phyloP scores from a whole-genome alignment of 2,797 vertebrate species.

The Emydoidea blandingii region DNA sequence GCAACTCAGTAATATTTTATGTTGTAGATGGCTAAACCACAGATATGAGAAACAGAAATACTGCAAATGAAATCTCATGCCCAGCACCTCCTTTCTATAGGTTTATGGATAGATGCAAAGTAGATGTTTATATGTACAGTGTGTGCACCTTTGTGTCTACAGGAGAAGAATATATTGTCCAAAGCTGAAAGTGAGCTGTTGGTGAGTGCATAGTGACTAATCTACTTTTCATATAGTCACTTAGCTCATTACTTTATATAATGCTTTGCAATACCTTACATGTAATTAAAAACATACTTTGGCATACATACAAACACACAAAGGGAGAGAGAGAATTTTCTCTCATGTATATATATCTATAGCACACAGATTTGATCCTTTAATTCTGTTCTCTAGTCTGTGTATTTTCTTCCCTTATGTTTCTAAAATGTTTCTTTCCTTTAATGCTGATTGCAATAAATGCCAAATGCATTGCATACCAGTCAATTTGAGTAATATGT shows the following conservation, averaged over 20 bases:
- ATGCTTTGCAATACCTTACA: not conserved
- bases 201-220: not conserved
- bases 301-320: not conserved
- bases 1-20: not conserved
- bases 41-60: not conserved
- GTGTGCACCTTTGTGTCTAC: not conserved
- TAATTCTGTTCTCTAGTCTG: not conserved
- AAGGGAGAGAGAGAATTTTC: not conserved
- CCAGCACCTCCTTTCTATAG: not conserved
- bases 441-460: not conserved
- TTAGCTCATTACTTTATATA: not conserved
- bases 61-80: not conserved
- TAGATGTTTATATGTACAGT: not conserved
- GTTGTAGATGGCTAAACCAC: not conserved
- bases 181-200: not conserved
- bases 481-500: not conserved
- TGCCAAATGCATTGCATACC: not conserved
- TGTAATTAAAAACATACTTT: not conserved
- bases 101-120: not conserved
- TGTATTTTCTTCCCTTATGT: not conserved
- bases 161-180: not conserved
- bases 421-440: not conserved
- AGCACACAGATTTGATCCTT: not conserved
- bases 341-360: not conserved
- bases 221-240: not conserved